These are phyloP conservation scores for Pao palembangensis DNA, from an alignment of 2,113 vertebrate genomes.

Conservation along the genomic window DNA sequence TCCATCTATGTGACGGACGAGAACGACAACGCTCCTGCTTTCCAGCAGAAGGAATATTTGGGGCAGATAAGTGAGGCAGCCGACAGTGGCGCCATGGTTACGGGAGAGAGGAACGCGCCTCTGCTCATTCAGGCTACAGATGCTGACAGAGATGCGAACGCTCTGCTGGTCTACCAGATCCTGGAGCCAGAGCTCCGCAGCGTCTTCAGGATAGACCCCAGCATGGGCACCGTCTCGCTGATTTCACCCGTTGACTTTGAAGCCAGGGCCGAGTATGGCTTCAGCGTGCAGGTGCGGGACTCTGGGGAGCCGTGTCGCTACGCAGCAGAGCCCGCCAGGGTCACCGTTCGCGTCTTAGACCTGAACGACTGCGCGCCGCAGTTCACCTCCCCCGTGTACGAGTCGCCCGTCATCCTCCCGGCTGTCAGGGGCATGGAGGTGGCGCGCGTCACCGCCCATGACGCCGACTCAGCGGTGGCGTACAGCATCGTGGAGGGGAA, in stretches of 20 bases:
- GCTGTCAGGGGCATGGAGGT: slow-evolving; percentile 81
- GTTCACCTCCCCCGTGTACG: slow-evolving; percentile 76
- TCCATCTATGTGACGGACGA: slow-evolving; percentile 87
- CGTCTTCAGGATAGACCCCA: slow-evolving; percentile 85
- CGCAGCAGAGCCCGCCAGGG: slow-evolving; percentile 79
- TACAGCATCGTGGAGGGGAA: slow-evolving; percentile 85
- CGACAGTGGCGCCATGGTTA: slow-evolving; percentile 83
- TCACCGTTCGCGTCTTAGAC: slow-evolving; percentile 80
- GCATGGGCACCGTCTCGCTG: slow-evolving; percentile 84
- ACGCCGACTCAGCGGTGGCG: slow-evolving; percentile 84
- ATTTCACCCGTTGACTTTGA: slow-evolving; percentile 85
- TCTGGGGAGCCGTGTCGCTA: slow-evolving; percentile 82
- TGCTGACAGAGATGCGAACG: slow-evolving; percentile 83
- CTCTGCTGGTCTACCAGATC: slow-evolving; percentile 85
- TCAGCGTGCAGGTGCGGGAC: slow-evolving; percentile 84
- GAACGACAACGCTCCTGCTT: slow-evolving; percentile 88
- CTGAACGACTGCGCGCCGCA: slow-evolving; percentile 88
- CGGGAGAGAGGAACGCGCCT: slow-evolving; percentile 81
- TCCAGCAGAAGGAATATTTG: slow-evolving; percentile 74
- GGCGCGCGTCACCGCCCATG: slow-evolving; percentile 77
- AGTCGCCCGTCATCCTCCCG: slow-evolving; percentile 76
- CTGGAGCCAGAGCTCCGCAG: slow-evolving; percentile 80
- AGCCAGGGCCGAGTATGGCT: slow-evolving; percentile 75
- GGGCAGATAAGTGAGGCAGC: slow-evolving; percentile 87
- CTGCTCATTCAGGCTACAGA: slow-evolving; percentile 86